Evolutionary conservation across 2,888 invertebrate species (phyloP).

Genomic region (Limnephilus lunatus): DNA sequence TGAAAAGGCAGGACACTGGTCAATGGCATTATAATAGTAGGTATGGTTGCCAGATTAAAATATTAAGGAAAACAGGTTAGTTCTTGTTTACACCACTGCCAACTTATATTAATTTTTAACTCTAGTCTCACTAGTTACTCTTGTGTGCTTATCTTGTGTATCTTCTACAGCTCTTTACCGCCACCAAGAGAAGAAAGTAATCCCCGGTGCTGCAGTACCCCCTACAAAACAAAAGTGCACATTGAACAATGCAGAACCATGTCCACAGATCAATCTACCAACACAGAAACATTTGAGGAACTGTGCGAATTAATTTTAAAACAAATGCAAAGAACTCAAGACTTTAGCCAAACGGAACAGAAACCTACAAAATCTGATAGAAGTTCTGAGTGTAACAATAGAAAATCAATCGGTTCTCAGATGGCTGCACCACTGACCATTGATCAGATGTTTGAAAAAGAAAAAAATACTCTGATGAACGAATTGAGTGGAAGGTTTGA

Average conservation of each 20-base stretch:
- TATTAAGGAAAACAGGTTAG: too few species aligned
- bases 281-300: constrained; percentile 74
- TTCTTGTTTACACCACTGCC: too few species aligned
- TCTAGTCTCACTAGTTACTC: too few species aligned
- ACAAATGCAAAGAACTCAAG: constrained; percentile 65
- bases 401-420: not conserved
- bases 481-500: constrained; percentile 29
- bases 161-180: constrained; percentile 10
- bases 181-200: constrained; percentile 36
- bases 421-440: not conserved
- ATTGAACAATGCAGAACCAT: not conserved
- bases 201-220: constrained; percentile 64
- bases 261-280: constrained; percentile 68
- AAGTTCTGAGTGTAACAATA: too few species aligned
- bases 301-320: constrained; percentile 73
- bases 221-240: constrained; percentile 45
- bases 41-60: too few species aligned
- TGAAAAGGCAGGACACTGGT: too few species aligned
- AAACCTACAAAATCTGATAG: not conserved
- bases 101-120: too few species aligned
- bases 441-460: constrained; percentile 33
- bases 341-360: constrained; percentile 7
- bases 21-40: too few species aligned
- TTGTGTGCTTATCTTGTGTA: not conserved
- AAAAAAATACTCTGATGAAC: constrained; percentile 35